Conservation (phyloP, 1,140 invertebrate species). For the Drepana arcuata region DNA sequence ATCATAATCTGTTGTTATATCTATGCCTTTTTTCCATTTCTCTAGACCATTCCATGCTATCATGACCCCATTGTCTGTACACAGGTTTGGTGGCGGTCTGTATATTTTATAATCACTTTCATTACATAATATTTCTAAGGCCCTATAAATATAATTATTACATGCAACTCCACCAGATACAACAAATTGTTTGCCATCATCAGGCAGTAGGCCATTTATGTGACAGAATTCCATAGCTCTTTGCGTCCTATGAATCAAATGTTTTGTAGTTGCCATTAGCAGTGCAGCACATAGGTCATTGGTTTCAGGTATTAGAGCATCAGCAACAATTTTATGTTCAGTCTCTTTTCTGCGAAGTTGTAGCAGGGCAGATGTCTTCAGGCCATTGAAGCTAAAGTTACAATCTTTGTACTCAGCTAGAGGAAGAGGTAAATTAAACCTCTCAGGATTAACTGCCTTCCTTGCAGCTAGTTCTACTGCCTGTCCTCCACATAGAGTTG, state of each 20-base stretch:
- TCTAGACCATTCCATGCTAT: conserved; percentile 98
- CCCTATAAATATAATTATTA: conserved; percentile 87
- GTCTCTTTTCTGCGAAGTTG: conserved; percentile 46
- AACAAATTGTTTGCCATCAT: conserved; percentile 74
- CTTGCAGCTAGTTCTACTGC: conserved; percentile 88
- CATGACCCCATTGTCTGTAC: conserved; percentile 99
- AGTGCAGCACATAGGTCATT: conserved; percentile 91
- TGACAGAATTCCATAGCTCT: conserved; percentile 87
- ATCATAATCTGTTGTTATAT: conserved; percentile 35
- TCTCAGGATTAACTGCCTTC: conserved; percentile 78
- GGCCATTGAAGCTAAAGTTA: conserved; percentile 62
- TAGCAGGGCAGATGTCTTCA: conserved; percentile 45
- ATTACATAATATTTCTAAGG: conserved; percentile 79
- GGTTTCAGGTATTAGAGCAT: conserved; percentile 82
- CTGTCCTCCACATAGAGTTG: conserved; percentile 83
- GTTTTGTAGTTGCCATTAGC: conserved; percentile 80
- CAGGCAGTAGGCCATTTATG: conserved; percentile 74
- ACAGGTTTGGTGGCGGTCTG: conserved; percentile 86
- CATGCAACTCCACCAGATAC: conserved; percentile 97
- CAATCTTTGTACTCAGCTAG: conserved; percentile 72
- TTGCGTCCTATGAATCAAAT: conserved; percentile 87
- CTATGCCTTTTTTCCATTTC: conserved; percentile 69
- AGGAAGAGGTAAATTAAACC: conserved; percentile 79
- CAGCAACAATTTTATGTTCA: conserved; percentile 71
- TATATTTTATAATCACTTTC: conserved; percentile 79